Percentiles rank a stretch among this genome's conserved stretches.
phyloP scores from a whole-genome alignment of 1,140 invertebrate genomes.

The Nautilus pompilius region DNA sequence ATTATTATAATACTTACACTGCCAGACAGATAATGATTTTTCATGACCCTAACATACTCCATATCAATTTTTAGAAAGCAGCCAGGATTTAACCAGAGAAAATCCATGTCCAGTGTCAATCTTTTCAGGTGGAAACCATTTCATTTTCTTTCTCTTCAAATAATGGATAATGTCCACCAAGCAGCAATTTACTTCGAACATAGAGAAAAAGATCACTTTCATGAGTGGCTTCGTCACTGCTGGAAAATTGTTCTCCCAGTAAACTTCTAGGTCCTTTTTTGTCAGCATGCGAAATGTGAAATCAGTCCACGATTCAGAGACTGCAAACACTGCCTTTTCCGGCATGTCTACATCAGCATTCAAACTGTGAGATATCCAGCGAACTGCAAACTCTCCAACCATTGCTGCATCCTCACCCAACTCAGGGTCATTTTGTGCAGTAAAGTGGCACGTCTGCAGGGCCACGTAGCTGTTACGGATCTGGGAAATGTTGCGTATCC shows the following conservation, averaged over 20 bases:
- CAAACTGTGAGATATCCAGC: constrained; percentile 44
- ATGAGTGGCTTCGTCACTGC: constrained; percentile 39
- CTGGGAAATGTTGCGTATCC: constrained; percentile 29
- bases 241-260: constrained; percentile 49
- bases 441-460: constrained; percentile 42
- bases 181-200: constrained; percentile 34
- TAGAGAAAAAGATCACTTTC: constrained; percentile 34
- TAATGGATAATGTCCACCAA: constrained; percentile 38
- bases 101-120: constrained; percentile 54
- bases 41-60: too few species aligned
- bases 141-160: constrained; percentile 45
- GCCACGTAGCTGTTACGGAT: constrained; percentile 31
- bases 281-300: constrained; percentile 50
- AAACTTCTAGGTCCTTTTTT: constrained; percentile 35
- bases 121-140: constrained; percentile 46
- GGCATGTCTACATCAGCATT: constrained; percentile 35
- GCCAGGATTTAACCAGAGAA: constrained; percentile 42
- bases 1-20: too few species aligned
- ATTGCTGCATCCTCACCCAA: constrained; percentile 11
- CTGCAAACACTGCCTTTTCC: constrained; percentile 32
- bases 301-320: constrained; percentile 44
- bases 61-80: too few species aligned
- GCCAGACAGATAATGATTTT: too few species aligned
- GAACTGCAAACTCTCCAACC: constrained; percentile 46
- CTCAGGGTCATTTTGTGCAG: constrained; percentile 24